Evolutionary conservation across 2,113 vertebrate species (phyloP).

Genomic region (sheep (Ovis aries)): ARS-UI_Ramb_v3.0 NC_056061.1:76970001-76970500

Average conservation of each 20-base stretch:
- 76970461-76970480: not conserved
- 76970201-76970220: not conserved
- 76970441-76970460: not conserved
- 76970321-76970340: not conserved
- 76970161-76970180: not conserved
- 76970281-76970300: not conserved
- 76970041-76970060: not conserved
- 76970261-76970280: not conserved
- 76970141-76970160: not conserved
- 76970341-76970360: not conserved
- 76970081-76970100: not conserved
- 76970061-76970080: not conserved
- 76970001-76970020: not conserved
- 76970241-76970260: not conserved
- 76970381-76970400: not conserved
- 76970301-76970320: not conserved
- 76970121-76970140: not conserved
- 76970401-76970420: not conserved
- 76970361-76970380: not conserved
- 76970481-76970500: too few relatives aligned
- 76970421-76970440: not conserved
- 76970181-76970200: not conserved
- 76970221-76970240: not conserved
- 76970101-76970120: not conserved
- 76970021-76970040: not conserved